Evolutionary conservation across 2,888 invertebrate species (phyloP), one percentile per base, ranked within the genome.

Genomic region (Dicyrtoma fusca): DNA sequence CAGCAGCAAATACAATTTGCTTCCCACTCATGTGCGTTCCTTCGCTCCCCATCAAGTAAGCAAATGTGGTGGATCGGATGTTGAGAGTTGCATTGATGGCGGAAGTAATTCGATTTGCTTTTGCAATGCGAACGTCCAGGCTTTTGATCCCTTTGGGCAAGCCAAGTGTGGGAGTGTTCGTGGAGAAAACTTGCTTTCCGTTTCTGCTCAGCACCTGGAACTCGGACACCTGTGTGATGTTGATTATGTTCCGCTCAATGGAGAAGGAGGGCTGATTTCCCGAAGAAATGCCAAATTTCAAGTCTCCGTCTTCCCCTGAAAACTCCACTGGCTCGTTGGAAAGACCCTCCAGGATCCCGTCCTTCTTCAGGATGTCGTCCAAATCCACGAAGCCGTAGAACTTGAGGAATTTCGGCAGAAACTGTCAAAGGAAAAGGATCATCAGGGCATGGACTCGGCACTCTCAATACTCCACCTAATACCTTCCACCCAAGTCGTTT

Each of bases 331-430:
- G 88, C n/a, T 85, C 82, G 79, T 87, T 86, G 10, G 82, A 80
- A 81, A 87, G 88, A 1, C 88, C 87, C 81, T 88, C 87, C 25
- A 92, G 83, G 78, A 88, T 84, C 0, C 91, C 92, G 79, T 91
- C 89, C 0, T 88, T 85, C 82, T 91, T 91, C 81, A 89, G 89
- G 77, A 94, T 86, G 74, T 89, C 88, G 80, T 92, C 92, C 77
- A 94, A 85, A 82, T 92, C 91, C 0, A 91, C 88, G 55, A 87
- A 85, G 0, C 94, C 94, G 75, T 89, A 90, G 82, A 94, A 90
- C 82, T 93, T 94, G 0, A 93, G 85, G 0, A 91, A 88, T 68
- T 91, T 90, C 0, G 90, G 88, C 0, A 93, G 87, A 61, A 79
- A 79, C 80, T 82, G 80, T 86, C 19, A 44, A 61, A 66, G 8